Percentiles rank a stretch among this genome's conserved stretches.
Conservation (phyloP, 2,113 vertebrate species). For the Fulica atra region DNA sequence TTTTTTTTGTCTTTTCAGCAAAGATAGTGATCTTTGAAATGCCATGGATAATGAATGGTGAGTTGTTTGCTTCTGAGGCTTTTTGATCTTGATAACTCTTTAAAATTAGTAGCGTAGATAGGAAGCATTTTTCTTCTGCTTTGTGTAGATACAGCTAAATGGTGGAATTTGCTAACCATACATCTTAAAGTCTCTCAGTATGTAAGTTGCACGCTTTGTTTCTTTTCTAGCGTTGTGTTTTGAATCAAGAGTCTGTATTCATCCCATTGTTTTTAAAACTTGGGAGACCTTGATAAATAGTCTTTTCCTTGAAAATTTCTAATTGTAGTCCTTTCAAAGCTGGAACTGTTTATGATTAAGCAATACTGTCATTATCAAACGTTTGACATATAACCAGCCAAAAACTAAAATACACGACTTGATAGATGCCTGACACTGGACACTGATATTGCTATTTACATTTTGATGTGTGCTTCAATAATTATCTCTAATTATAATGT, state of each 20-base stretch:
- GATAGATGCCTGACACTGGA: neutral
- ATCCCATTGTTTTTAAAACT: neutral
- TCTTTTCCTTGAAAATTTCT: neutral
- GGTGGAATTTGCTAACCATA: neutral
- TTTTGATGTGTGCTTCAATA: neutral
- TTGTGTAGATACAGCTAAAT: neutral
- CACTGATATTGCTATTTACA: neutral
- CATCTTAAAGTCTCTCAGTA: neutral
- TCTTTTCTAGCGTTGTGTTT: neutral
- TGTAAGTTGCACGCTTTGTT: neutral
- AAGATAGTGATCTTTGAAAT: constrained; percentile 98
- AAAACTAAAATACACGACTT: neutral
- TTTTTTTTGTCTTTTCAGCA: constrained; percentile 78
- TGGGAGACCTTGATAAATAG: neutral
- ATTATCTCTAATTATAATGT: neutral
- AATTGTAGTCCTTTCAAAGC: neutral
- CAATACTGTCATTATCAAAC: neutral
- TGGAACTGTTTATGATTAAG: neutral
- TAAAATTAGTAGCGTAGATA: neutral
- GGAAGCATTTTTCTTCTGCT: neutral
- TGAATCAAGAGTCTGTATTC: neutral
- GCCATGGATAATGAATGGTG: constrained; percentile 99
- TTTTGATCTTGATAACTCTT: neutral
- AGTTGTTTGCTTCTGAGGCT: constrained; percentile 40
- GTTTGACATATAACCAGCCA: neutral